These are phyloP conservation scores for Araneus ventricosus DNA, from an alignment of 1,140 invertebrate genomes.

Conservation along the genomic window DNA sequence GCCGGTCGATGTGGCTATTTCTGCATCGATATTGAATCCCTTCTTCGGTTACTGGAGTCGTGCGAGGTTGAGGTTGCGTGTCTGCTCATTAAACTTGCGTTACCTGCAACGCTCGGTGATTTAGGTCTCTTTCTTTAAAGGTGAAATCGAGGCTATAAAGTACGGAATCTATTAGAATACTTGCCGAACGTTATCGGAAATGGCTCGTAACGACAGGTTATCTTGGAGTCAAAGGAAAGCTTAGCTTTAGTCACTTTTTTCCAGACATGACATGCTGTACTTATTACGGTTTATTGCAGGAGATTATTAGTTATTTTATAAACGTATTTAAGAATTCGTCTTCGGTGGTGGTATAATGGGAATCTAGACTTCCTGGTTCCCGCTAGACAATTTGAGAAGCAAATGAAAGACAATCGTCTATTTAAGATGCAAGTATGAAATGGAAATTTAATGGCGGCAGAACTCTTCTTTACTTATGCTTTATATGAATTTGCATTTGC, in stretches of 20 bases:
- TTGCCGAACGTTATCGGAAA: slow-evolving; percentile 4
- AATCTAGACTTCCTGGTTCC: no score
- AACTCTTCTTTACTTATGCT: no score
- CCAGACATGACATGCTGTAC: background rate
- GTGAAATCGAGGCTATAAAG: background rate
- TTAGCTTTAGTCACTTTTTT: background rate
- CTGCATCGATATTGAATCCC: slow-evolving; percentile 31
- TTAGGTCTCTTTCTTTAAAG: slow-evolving; percentile 25
- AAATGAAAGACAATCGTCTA: no score
- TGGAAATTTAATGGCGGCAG: no score
- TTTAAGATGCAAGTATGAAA: no score
- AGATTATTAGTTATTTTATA: no score
- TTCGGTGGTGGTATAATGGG: no score
- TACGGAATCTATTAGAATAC: slow-evolving; percentile 24
- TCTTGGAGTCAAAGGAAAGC: background rate
- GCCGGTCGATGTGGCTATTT: slow-evolving; percentile 35
- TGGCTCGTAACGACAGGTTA: slow-evolving; percentile 14
- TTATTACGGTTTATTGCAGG: background rate
- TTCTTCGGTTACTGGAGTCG: slow-evolving; percentile 1
- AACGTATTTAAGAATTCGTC: no score
- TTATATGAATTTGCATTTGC: no score
- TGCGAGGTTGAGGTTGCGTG: slow-evolving; percentile 1
- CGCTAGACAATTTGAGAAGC: no score
- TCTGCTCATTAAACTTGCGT: background rate
- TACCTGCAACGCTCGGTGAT: background rate